Base-by-base conservation (phyloP, 92 coral and sea anemone genomes). In the Zoanthus solanderi region DNA sequence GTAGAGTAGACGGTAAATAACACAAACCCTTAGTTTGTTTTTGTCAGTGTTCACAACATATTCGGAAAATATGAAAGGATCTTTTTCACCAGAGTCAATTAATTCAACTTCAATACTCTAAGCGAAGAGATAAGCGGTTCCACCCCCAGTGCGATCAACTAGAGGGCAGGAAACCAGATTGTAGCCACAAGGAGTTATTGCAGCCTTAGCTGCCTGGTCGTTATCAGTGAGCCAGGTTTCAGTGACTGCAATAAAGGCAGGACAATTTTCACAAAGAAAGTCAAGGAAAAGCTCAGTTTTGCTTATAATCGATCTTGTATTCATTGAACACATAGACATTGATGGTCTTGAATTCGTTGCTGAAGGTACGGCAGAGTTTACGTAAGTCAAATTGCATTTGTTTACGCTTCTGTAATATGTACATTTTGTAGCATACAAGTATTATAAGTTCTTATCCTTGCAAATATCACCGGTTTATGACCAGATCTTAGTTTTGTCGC, bases 401-500 rank as follows among this genome's bases (percentile, higher is more conserved):
- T 69, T 71, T 71, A 84, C 88, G 44, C 28, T 65, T 75, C 63
- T 61, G 53, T 68, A 84, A 72, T 68, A 84, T 84, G 75, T 37
- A 69, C 23, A 84, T 71, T 71, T 84, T 52, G 88, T 69, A 47
- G 67, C 37, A 76, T 52, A 16, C 44, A 47, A 84, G 72, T 52
- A 84, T 69, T 44, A 50, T 67, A 74, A 57, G 54, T 68, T 34
- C 61, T 83, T 68, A 61, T 75, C 32, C 60, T 18, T 75, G 11
- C 87, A 83, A 83, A 83, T 83, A 68, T 14, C 14, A 83, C 87
- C 44, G 87, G 78, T 83, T 13, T 69, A 15, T 74, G 87, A 83
- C 63, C 23, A 31, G 78, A 63, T 83, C 87, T 54, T 29, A 61
- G 74, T 67, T 83, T 83, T 83, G 78, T 2, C 56, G 47, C 67